Conservation (phyloP, 1,140 invertebrate species). For the Drosophila azteca region DNA sequence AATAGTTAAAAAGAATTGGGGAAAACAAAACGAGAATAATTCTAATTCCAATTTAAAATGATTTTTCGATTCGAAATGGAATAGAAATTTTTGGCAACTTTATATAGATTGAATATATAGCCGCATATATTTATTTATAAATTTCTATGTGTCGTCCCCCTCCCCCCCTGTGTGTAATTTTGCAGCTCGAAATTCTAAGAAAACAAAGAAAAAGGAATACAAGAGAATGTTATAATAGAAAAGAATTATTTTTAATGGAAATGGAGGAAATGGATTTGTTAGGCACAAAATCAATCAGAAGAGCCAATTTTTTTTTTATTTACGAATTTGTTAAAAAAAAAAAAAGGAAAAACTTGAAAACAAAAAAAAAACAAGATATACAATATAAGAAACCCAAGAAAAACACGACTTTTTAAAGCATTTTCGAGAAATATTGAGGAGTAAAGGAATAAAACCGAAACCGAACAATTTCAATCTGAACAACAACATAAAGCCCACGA, state of each 20-base stretch:
- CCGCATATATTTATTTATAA: slow-evolving; percentile 14
- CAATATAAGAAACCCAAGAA: slow-evolving; percentile 12
- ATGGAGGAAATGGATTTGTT: slow-evolving; percentile 47
- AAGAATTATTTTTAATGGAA: slow-evolving; percentile 46
- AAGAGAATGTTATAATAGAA: slow-evolving; percentile 25
- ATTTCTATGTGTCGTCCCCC: slow-evolving; percentile 38
- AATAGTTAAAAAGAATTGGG: slow-evolving; percentile 9
- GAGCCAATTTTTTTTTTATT: slow-evolving; percentile 43
- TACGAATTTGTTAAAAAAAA: slow-evolving; percentile 53
- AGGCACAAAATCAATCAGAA: slow-evolving; percentile 44
- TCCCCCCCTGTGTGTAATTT: slow-evolving; percentile 38
- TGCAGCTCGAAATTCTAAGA: slow-evolving; percentile 20
- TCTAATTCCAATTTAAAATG: slow-evolving; percentile 25
- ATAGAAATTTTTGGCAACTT: slow-evolving; percentile 4
- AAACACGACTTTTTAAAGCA: slow-evolving; percentile 71
- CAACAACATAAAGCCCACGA: slow-evolving; percentile 74
- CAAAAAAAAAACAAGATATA: slow-evolving; percentile 16
- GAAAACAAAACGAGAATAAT: slow-evolving; percentile 8
- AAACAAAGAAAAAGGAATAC: slow-evolving; percentile 29
- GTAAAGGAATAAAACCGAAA: slow-evolving; percentile 35
- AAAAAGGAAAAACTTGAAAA: slow-evolving; percentile 9
- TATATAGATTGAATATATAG: slow-evolving; percentile 5
- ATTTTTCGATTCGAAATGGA: slow-evolving; percentile 13
- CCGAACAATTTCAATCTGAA: slow-evolving; percentile 74
- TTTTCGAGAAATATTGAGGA: slow-evolving; percentile 73